Conservation (phyloP, 1,140 invertebrate genomes). For the Parapsyche elsis region DNA sequence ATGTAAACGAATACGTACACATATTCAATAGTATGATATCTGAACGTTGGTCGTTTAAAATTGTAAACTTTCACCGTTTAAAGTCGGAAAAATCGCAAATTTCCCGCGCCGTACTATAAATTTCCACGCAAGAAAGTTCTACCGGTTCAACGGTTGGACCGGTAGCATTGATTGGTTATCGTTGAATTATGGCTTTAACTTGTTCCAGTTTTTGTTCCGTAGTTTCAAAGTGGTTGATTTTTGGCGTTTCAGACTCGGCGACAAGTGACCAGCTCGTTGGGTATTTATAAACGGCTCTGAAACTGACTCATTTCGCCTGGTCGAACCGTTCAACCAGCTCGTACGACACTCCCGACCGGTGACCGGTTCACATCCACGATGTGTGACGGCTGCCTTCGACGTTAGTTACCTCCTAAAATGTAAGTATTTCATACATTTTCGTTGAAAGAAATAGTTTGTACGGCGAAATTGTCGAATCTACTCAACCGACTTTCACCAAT, state of each 20-base stretch:
- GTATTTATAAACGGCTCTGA: not conserved
- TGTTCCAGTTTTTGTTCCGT: too few species aligned
- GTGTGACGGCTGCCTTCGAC: slow-evolving; percentile 40
- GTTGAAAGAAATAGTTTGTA: too few species aligned
- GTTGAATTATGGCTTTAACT: not conserved
- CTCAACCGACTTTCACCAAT: too few species aligned
- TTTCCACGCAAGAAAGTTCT: not conserved
- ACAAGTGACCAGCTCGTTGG: not conserved
- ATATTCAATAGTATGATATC: too few species aligned
- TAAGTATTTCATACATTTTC: not conserved
- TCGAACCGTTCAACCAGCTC: slow-evolving; percentile 3
- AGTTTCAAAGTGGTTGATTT: not conserved
- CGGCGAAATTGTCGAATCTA: too few species aligned
- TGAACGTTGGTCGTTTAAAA: too few species aligned
- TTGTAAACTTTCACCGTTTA: too few species aligned
- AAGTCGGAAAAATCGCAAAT: not conserved
- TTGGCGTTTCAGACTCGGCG: slow-evolving; percentile 8
- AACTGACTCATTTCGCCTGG: slow-evolving; percentile 19
- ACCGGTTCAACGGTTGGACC: not conserved
- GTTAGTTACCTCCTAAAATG: not conserved
- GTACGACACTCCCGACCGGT: slow-evolving; percentile 4
- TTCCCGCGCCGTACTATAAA: not conserved
- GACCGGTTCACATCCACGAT: not conserved
- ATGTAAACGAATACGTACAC: too few species aligned
- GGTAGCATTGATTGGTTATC: not conserved